phyloP scores from a whole-genome alignment of 2,888 invertebrate genomes.

The Gryllus longicercus region DNA sequence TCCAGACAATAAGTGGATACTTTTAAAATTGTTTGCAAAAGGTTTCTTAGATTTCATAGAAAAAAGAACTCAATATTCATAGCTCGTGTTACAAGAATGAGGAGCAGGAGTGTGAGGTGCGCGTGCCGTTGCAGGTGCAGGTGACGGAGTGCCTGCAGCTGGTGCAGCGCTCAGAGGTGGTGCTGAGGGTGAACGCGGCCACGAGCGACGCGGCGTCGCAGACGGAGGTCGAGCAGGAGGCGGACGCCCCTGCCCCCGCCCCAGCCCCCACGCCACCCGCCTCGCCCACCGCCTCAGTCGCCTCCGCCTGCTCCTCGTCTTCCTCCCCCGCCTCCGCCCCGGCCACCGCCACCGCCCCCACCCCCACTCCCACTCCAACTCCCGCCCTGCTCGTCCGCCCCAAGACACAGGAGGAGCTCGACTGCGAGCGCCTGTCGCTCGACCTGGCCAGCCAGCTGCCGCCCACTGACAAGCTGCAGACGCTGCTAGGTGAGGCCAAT shows the following conservation, averaged over 20 bases:
- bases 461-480: slow-evolving; percentile 63
- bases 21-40: no score
- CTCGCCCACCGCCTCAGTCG: slow-evolving; percentile 27
- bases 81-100: no score
- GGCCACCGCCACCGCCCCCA: slow-evolving; percentile 45
- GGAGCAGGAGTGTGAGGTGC: no score
- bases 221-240: slow-evolving; percentile 47
- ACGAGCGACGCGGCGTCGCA: slow-evolving; percentile 62
- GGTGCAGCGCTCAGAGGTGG: slow-evolving; percentile 62
- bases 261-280: slow-evolving; percentile 23
- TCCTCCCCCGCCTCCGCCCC: slow-evolving; percentile 44
- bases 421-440: slow-evolving; percentile 68
- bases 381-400: slow-evolving; percentile 52
- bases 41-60: no score
- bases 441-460: slow-evolving; percentile 61
- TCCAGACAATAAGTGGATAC: no score
- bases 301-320: slow-evolving; percentile 29
- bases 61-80: no score
- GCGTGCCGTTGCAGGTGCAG: not conserved
- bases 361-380: no score
- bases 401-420: slow-evolving; percentile 70
- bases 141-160: slow-evolving; percentile 50
- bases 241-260: slow-evolving; percentile 24
- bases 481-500: slow-evolving; percentile 55
- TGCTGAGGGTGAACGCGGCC: slow-evolving; percentile 58